These are phyloP conservation scores for Salvelinus alpinus DNA, from an alignment of 2,113 vertebrate genomes.

Conservation along the genomic window DNA sequence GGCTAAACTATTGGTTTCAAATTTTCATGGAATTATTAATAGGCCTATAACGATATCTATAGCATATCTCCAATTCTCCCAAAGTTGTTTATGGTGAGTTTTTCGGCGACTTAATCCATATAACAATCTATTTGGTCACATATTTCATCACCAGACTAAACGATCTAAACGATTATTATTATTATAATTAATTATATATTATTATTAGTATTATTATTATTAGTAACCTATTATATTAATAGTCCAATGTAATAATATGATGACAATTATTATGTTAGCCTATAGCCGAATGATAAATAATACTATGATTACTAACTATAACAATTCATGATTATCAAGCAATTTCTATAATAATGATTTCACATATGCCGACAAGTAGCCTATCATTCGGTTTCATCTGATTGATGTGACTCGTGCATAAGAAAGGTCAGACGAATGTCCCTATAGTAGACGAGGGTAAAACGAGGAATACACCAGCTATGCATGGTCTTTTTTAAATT, in stretches of 20 bases:
- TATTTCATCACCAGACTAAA: background rate
- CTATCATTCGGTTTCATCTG: background rate
- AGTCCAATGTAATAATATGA: background rate
- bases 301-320: too few species aligned
- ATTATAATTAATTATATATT: slow-evolving; percentile 6
- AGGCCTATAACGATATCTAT: too few species aligned
- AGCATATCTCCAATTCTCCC: too few species aligned
- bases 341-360: background rate
- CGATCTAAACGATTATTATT: slow-evolving; percentile 8
- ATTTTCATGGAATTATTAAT: too few species aligned
- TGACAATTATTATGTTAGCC: slow-evolving; percentile 2
- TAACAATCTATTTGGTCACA: background rate
- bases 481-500: too few species aligned
- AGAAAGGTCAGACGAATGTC: slow-evolving; percentile 1
- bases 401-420: background rate
- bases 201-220: background rate
- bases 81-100: background rate
- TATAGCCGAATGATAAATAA: background rate
- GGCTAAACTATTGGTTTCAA: too few species aligned
- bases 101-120: background rate
- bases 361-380: background rate
- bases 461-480: too few species aligned
- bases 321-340: background rate
- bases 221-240: slow-evolving; percentile 1
- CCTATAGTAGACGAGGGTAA: background rate